phyloP scores from a whole-genome alignment of 1,140 invertebrate genomes.

The Zophobas morio region DNA sequence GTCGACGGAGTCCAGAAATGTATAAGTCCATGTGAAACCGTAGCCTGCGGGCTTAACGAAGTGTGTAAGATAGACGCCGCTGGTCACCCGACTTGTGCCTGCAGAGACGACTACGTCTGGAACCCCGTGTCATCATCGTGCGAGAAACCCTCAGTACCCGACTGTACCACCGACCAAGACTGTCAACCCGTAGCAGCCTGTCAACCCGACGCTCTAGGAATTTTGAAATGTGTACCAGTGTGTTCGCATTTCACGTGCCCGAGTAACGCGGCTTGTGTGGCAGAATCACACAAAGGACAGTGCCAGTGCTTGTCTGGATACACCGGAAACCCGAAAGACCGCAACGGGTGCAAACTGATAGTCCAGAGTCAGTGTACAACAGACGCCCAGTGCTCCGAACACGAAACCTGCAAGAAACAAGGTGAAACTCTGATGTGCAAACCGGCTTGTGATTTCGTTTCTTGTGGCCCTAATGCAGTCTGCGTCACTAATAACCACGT shows the following conservation, averaged over 20 bases:
- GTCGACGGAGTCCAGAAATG: slow-evolving; percentile 78
- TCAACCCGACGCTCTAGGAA: slow-evolving; percentile 85
- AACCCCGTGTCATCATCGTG: slow-evolving; percentile 85
- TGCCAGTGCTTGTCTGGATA: slow-evolving; percentile 87
- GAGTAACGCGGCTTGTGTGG: slow-evolving; percentile 84
- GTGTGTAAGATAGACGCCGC: slow-evolving; percentile 78
- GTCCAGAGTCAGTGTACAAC: slow-evolving; percentile 82
- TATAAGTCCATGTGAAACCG: slow-evolving; percentile 82
- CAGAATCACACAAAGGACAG: slow-evolving; percentile 80
- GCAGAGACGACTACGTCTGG: slow-evolving; percentile 83
- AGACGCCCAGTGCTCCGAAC: slow-evolving; percentile 86
- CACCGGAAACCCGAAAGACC: slow-evolving; percentile 89
- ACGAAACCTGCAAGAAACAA: slow-evolving; percentile 78
- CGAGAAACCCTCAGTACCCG: slow-evolving; percentile 88
- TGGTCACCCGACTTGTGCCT: slow-evolving; percentile 82
- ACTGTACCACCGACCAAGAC: slow-evolving; percentile 81
- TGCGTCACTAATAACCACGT: slow-evolving; percentile 91
- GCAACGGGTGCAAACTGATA: slow-evolving; percentile 83
- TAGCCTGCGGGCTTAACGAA: slow-evolving; percentile 87
- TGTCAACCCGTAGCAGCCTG: slow-evolving; percentile 81
- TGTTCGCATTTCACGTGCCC: slow-evolving; percentile 88
- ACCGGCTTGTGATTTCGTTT: slow-evolving; percentile 81
- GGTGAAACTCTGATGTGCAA: slow-evolving; percentile 72
- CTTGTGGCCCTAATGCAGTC: slow-evolving; percentile 87
- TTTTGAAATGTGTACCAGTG: slow-evolving; percentile 84